Conservation (phyloP, 2,113 vertebrate species). For the Saccopteryx bilineata region DNA sequence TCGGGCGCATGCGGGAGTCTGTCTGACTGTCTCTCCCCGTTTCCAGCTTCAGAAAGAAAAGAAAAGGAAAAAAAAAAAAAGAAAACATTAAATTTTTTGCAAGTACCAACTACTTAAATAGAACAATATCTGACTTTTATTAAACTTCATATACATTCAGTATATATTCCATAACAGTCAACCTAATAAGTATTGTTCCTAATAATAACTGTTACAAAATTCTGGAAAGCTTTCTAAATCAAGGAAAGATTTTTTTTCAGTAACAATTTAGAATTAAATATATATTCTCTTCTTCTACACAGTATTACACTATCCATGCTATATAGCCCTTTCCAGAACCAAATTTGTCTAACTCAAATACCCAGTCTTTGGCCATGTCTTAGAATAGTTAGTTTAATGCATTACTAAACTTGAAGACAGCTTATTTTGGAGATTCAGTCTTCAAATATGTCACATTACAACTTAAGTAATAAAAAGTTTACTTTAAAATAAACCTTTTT, state of each 20-base stretch:
- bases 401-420: conserved; percentile 17
- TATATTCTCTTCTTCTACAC: neutral
- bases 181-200: neutral
- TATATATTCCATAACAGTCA: neutral
- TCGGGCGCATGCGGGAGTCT: too few relatives aligned
- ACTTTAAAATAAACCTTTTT: neutral
- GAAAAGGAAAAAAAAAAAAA: neutral
- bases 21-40: too few relatives aligned
- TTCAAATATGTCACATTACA: conserved; percentile 2
- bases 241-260: neutral
- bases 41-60: too few relatives aligned
- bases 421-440: conserved; percentile 1
- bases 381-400: neutral
- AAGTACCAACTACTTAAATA: conserved; percentile 39
- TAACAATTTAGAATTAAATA: neutral
- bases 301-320: neutral
- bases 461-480: conserved; percentile 1
- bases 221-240: neutral
- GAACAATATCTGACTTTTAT: neutral
- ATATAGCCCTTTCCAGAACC: neutral
- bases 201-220: conserved; percentile 27
- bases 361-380: neutral
- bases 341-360: conserved; percentile 17
- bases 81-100: neutral
- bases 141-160: neutral